Evolutionary conservation across 2,113 vertebrate genomes (phyloP).

Genomic region (Heteronetta atricapilla): DNA sequence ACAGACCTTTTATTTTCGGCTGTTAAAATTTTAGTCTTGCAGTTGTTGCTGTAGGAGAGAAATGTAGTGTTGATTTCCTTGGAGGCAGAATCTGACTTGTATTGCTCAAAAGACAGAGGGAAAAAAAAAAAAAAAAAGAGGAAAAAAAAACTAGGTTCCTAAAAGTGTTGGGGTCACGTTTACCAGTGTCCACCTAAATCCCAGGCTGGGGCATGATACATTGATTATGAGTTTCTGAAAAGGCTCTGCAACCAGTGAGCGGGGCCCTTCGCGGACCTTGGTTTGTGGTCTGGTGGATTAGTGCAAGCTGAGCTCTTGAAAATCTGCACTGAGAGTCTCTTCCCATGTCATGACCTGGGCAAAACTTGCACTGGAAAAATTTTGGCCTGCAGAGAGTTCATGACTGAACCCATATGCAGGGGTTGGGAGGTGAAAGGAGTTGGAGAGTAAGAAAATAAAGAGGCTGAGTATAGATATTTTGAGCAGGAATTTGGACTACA

Average conservation of each 20-base stretch:
- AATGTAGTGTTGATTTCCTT: slow-evolving; percentile 10
- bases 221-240: neutral
- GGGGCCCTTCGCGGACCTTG: neutral
- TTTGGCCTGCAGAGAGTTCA: neutral
- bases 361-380: neutral
- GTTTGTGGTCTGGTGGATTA: neutral
- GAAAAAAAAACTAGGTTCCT: neutral
- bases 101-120: neutral
- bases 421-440: neutral
- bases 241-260: neutral
- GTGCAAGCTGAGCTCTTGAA: neutral
- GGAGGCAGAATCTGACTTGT: neutral
- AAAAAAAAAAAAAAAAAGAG: neutral
- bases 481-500: neutral
- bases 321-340: neutral
- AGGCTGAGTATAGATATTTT: neutral
- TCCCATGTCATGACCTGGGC: neutral
- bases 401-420: neutral
- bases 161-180: neutral
- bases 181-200: neutral
- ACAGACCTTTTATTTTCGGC: slow-evolving; percentile 27
- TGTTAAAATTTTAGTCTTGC: slow-evolving; percentile 2
- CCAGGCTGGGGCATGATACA: neutral
- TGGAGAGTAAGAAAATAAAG: slow-evolving; percentile 20
- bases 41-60: neutral